These are phyloP conservation scores for Drosophila varians DNA, from an alignment of 1,140 invertebrate genomes.

Conservation along the genomic window DNA sequence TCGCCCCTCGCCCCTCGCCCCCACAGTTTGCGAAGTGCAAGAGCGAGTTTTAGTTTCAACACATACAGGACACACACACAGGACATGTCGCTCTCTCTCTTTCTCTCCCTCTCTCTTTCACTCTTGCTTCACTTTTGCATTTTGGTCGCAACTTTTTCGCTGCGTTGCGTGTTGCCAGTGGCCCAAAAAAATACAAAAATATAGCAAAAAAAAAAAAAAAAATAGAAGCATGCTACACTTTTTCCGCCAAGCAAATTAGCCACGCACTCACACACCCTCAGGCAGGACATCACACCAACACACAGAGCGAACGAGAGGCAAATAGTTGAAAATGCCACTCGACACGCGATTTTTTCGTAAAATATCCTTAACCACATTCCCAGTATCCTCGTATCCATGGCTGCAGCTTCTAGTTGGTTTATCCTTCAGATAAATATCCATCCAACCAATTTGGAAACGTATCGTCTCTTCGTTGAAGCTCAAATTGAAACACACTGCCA, in stretches of 20 bases:
- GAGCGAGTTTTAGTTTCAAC: constrained; percentile 50
- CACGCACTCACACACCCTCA: constrained; percentile 32
- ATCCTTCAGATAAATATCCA: constrained; percentile 23
- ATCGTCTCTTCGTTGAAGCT: background rate
- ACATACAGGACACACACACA: constrained; percentile 14
- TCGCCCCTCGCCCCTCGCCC: constrained; percentile 4
- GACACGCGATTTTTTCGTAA: constrained; percentile 33
- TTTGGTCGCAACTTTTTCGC: constrained; percentile 43
- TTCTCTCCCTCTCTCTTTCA: background rate
- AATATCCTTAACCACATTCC: constrained; percentile 14
- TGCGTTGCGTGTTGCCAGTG: constrained; percentile 51
- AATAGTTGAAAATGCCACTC: background rate
- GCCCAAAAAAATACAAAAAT: too few relatives aligned
- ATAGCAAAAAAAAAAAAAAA: too few relatives aligned
- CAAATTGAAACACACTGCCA: background rate
- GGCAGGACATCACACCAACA: background rate
- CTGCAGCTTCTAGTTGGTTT: constrained; percentile 5
- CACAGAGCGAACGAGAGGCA: background rate
- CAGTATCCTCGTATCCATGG: background rate
- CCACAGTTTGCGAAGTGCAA: constrained; percentile 39
- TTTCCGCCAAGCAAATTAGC: constrained; percentile 51
- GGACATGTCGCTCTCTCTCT: background rate
- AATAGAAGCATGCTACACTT: constrained; percentile 51
- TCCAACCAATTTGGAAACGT: background rate
- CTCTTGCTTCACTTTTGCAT: constrained; percentile 42